phyloP scores from a whole-genome alignment of 2,797 vertebrate species.

The Onychomys leucogaster region DNA sequence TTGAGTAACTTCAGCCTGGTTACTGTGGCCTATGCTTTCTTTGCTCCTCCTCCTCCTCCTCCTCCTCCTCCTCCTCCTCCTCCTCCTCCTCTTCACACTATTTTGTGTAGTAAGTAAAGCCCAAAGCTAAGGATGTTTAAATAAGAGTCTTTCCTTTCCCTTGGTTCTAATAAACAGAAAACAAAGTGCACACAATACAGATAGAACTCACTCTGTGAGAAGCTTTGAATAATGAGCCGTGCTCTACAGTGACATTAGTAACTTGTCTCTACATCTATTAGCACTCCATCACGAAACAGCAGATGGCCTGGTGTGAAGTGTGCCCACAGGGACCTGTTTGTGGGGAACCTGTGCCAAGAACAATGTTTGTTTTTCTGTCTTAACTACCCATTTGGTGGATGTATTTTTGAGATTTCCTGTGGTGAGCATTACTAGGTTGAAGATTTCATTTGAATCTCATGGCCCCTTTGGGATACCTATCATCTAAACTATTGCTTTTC shows the following conservation, averaged over 20 bases:
- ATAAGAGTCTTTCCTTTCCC: neutral
- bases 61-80: neutral
- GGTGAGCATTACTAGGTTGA: conserved; percentile 21
- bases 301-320: conserved; percentile 15
- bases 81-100: neutral
- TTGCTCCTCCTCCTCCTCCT: neutral
- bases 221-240: conserved; percentile 6
- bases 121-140: conserved; percentile 24
- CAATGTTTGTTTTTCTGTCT: conserved; percentile 58
- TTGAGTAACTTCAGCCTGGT: neutral
- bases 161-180: neutral
- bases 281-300: neutral
- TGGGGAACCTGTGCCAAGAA: neutral
- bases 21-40: neutral
- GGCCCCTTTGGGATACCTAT: neutral
- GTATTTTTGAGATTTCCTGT: conserved; percentile 57
- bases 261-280: neutral
- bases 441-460: conserved; percentile 40
- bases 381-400: conserved; percentile 50
- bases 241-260: conserved; percentile 24
- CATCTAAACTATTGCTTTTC: neutral
- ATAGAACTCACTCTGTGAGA: neutral
- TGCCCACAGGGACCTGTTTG: conserved; percentile 52
- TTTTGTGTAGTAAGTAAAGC: conserved; percentile 42
- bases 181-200: neutral